Evolutionary conservation across 1,140 invertebrate species (phyloP), one percentile per base, ranked within the genome.

Genomic region (Nixonia krombeini): DNA sequence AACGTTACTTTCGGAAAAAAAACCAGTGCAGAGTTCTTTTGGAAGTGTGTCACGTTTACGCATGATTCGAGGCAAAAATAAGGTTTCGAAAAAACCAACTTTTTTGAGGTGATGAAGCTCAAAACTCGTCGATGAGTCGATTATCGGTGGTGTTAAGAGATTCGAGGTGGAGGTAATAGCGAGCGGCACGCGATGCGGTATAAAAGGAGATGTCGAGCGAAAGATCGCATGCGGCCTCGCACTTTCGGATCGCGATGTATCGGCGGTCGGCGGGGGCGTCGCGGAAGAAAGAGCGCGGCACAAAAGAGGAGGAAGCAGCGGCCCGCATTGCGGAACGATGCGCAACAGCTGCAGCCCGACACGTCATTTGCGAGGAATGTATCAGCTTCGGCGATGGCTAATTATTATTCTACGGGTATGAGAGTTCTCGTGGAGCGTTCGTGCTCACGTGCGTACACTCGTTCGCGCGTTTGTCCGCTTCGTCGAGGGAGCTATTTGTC

Each of bases 271-370:
- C 46, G 61, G 46, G 51, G 59, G 72, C 51, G 68, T 73, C 29
- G 31, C 28, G 35, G 35, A 23, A 31, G n/a, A 31, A 46, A 26
- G 26, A 46, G 40, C 15, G 7, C 15, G 25, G 29, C 13, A 13
- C 55, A 45, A 25, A 65, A 5, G 28, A 57, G 61, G 51, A 40
- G 29, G 49, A 65, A 69, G 57, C 66, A 68, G 57, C 61, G 63
- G 68, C 79, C 80, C 79, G 80, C 79, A 84, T 84, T 79, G 76
- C 79, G 78, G 75, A 81, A 78, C 76, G 73, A 79, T 74, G 74
- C 72, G 79, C 78, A 82, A 82, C 81, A 82, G 78, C 81, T 84
- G 81, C 80, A 78, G n/a, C 63, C 67, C 64, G 74, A 74, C 79
- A 69, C 75, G 80, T 82, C 79, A 83, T 78, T 83, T 76, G 76